Evolutionary conservation across 2,113 vertebrate species (phyloP).

Genomic region (Tachuris rubrigastra): DNA sequence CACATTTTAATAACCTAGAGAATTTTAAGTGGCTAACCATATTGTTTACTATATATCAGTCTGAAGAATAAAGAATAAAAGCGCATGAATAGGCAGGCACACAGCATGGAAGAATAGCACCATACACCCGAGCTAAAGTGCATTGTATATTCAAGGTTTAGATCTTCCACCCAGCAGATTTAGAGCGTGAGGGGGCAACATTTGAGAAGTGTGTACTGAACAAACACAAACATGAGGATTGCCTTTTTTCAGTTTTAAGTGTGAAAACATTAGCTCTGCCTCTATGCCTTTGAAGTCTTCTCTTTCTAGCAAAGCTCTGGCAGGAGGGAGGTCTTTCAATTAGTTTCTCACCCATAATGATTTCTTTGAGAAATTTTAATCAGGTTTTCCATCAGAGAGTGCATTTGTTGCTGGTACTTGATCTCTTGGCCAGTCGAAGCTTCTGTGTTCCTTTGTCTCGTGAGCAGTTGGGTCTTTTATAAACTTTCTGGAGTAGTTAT

Average conservation of each 20-base stretch:
- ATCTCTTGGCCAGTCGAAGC: slow-evolving; percentile 52
- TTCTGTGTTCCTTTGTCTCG: slow-evolving; percentile 38
- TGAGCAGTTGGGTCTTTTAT: slow-evolving; percentile 20
- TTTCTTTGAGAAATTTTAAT: slow-evolving; percentile 74
- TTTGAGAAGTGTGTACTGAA: slow-evolving; percentile 62
- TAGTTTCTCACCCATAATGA: slow-evolving; percentile 66
- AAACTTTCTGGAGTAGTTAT: slow-evolving; percentile 44
- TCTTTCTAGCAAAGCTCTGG: slow-evolving; percentile 59
- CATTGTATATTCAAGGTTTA: slow-evolving; percentile 65
- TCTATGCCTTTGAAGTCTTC: slow-evolving; percentile 63
- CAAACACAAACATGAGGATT: slow-evolving; percentile 67
- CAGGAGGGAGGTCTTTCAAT: slow-evolving; percentile 66
- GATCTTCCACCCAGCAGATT: slow-evolving; percentile 63
- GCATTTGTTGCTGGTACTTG: slow-evolving; percentile 54
- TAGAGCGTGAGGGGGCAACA: slow-evolving; percentile 47
- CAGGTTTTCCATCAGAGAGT: slow-evolving; percentile 60
- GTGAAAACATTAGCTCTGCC: slow-evolving; percentile 64
- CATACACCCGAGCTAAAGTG: slow-evolving; percentile 44
- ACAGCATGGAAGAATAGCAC: slow-evolving; percentile 52
- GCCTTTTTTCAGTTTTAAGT: slow-evolving; percentile 59
- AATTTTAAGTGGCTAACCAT: slow-evolving; percentile 69
- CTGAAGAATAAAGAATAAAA: slow-evolving; percentile 58
- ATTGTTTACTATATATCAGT: slow-evolving; percentile 64
- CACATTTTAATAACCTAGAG: slow-evolving; percentile 67
- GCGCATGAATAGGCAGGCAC: slow-evolving; percentile 37